phyloP scores from a whole-genome alignment of 2,797 vertebrate species.

The Sarcoramphus papa region DNA sequence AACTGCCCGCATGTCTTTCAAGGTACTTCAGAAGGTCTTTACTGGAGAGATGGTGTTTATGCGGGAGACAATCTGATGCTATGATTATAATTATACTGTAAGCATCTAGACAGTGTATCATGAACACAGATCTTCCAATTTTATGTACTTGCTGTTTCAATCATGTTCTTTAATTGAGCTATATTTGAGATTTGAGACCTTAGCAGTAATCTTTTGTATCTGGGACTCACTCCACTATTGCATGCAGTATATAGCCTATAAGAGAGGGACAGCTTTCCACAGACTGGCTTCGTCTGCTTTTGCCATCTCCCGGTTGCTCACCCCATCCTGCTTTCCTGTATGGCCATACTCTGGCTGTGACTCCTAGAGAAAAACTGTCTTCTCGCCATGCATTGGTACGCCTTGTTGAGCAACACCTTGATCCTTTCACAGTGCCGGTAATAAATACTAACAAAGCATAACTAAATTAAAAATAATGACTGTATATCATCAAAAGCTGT shows the following conservation, averaged over 20 bases:
- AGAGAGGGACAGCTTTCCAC: neutral
- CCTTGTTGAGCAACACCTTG: neutral
- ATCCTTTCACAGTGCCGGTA: neutral
- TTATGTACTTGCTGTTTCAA: neutral
- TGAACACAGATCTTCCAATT: neutral
- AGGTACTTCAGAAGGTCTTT: neutral
- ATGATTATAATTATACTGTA: neutral
- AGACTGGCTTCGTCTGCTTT: neutral
- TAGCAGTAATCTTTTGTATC: neutral
- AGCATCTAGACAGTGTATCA: neutral
- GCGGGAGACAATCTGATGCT: neutral
- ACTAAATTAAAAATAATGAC: conserved; percentile 17
- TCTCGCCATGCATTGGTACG: accelerated
- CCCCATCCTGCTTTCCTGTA: neutral
- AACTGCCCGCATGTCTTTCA: neutral
- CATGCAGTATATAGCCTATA: neutral
- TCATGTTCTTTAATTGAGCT: neutral
- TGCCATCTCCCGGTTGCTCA: neutral
- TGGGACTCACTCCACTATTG: neutral
- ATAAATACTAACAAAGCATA: neutral
- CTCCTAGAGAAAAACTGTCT: neutral
- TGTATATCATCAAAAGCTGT: neutral
- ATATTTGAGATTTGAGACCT: neutral
- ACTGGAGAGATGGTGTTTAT: neutral
- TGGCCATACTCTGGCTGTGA: neutral